These are phyloP conservation scores for Eutrigla gurnardus DNA, from an alignment of 2,797 vertebrate genomes.

Conservation along the genomic window DNA sequence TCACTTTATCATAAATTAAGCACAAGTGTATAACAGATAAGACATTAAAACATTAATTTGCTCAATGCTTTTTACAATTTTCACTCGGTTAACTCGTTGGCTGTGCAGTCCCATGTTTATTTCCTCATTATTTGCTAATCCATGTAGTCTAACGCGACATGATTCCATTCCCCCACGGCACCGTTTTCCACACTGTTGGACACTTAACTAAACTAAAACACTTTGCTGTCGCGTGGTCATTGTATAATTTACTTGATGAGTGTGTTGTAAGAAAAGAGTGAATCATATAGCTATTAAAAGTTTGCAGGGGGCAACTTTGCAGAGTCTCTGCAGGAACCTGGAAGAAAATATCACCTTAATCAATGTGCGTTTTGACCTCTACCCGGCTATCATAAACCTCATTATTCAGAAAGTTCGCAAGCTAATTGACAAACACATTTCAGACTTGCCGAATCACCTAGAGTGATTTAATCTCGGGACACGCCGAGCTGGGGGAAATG, in stretches of 20 bases:
- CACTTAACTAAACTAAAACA: slow-evolving; percentile 26
- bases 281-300: slow-evolving; percentile 42
- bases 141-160: slow-evolving; percentile 7
- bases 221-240: slow-evolving; percentile 8
- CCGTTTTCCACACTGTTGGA: slow-evolving; percentile 22
- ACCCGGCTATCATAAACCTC: slow-evolving; percentile 8
- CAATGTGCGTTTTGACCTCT: slow-evolving; percentile 11
- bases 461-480: slow-evolving; percentile 21
- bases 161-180: slow-evolving; percentile 25
- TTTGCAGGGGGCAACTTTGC: slow-evolving; percentile 36
- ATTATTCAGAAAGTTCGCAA: slow-evolving; percentile 14
- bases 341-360: slow-evolving; percentile 21
- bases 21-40: slow-evolving; percentile 31
- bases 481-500: background rate
- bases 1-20: slow-evolving; percentile 49
- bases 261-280: background rate
- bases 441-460: background rate
- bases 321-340: slow-evolving; percentile 5
- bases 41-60: slow-evolving; percentile 50
- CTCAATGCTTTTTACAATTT: slow-evolving; percentile 18
- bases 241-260: slow-evolving; percentile 51
- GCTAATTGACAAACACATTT: slow-evolving; percentile 17
- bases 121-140: slow-evolving; percentile 49
- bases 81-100: background rate
- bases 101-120: slow-evolving; percentile 19